A percentile compares a stretch with the other conserved stretches of the same genome.
Evolutionary conservation across 2,888 invertebrate species (phyloP).

Genomic region (Macroteleia sp.): DNA sequence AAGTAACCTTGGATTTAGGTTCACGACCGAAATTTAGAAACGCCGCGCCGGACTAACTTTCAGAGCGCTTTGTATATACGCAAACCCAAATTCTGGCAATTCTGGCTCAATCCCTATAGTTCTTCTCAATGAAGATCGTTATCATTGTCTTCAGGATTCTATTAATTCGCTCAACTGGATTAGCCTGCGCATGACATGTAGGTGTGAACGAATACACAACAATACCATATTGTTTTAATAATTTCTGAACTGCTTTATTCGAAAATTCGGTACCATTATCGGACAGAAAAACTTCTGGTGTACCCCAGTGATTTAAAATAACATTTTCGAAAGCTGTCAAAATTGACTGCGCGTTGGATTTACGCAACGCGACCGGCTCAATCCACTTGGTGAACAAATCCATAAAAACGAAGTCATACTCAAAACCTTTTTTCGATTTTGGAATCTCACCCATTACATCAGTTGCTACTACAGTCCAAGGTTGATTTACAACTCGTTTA

Average conservation of each 20-base stretch:
- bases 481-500: slow-evolving; percentile 33
- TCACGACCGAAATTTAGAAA: slow-evolving; percentile 25
- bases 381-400: slow-evolving; percentile 36
- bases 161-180: not conserved
- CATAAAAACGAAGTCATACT: slow-evolving; percentile 8
- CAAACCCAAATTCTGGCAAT: too few relatives aligned
- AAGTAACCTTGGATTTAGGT: not conserved
- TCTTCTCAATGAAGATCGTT: not conserved
- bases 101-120: not conserved
- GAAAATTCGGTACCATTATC: slow-evolving; percentile 47
- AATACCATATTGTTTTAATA: slow-evolving; percentile 9
- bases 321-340: slow-evolving; percentile 13
- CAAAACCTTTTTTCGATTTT: slow-evolving; percentile 4
- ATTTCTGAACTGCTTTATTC: not conserved
- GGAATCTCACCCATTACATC: slow-evolving; percentile 71
- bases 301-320: slow-evolving; percentile 46
- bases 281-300: slow-evolving; percentile 17
- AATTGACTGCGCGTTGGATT: slow-evolving; percentile 20
- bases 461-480: slow-evolving; percentile 60
- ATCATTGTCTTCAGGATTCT: not conserved
- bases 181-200: slow-evolving; percentile 40
- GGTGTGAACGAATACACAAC: slow-evolving; percentile 16
- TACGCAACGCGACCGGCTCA: slow-evolving; percentile 11
- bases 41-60: slow-evolving; percentile 20
- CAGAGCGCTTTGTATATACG: slow-evolving; percentile 1